Base-by-base conservation (phyloP, 2,113 vertebrate genomes). In the Corydoras sp. region DNA sequence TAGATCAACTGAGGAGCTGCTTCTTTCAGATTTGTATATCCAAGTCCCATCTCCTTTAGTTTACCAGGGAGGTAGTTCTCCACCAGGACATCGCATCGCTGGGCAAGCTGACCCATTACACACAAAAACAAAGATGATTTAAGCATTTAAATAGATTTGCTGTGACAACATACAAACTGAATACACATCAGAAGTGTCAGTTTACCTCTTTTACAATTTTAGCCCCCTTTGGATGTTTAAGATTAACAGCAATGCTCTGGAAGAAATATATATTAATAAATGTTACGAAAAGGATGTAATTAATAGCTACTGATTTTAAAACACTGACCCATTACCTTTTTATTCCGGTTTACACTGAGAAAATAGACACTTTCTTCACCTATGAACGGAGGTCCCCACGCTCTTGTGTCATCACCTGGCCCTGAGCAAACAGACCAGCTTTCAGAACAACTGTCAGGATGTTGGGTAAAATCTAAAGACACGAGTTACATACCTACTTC, bases 291-390 rank as follows among this genome's bases (percentile, higher is more conserved):
- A 24, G 18, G 18, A 24, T 8, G 35, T 7, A 58, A 60, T 24
- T 9, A 9, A 5, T 18, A 3, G 18, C n/a, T 9, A 60, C 11
- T 1, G 4, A 10, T 53, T 53, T 53, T 53, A 53, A 53, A 56
- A 15, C n/a, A n/a, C 3, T 3, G n/a, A n/a, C 12, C 9, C 15
- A n/a, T 48, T 90, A 94, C 93, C 88, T 98, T 96, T 81, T 99
- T 98, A 83, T 99, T 99, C 69, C 95, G 87, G 81, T 99, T 99
- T 80, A 99, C 85, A 74, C 95, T 99, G 59, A 99, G 93, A 89
- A 95, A 99, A 80, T 99, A 98, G 77, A 83, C 73, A 77, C 93
- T 99, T 86, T 99, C 95, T 65, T 80, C 86, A 30, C 84, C 89
- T 15, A 88, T 80, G 76, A 96, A 98, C 29, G 95, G 95, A 69